These are phyloP conservation scores for Labeo rohita DNA, from an alignment of 2,113 vertebrate genomes.

Conservation along the genomic window DNA sequence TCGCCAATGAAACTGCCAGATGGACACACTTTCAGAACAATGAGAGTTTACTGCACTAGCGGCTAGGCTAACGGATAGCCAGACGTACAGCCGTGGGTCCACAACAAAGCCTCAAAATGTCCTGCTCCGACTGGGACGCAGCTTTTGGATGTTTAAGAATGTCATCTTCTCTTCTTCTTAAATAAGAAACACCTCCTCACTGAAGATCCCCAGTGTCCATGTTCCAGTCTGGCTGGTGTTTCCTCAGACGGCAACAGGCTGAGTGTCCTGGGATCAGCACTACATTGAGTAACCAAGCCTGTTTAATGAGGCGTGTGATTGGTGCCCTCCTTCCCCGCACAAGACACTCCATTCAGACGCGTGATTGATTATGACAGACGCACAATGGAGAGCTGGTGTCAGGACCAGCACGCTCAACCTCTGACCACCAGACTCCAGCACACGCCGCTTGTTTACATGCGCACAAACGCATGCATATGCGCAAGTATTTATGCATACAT, in stretches of 20 bases:
- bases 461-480: background rate
- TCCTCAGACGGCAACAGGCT: slow-evolving; percentile 72
- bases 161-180: background rate
- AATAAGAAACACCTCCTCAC: background rate
- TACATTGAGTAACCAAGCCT: slow-evolving; percentile 78
- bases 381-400: slow-evolving; percentile 76
- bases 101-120: background rate
- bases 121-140: background rate
- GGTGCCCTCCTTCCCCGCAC: slow-evolving; percentile 76
- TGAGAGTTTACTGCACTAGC: slow-evolving; percentile 38
- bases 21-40: slow-evolving; percentile 62
- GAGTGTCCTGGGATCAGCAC: slow-evolving; percentile 69
- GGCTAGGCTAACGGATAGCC: slow-evolving; percentile 26
- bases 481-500: background rate
- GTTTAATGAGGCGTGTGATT: slow-evolving; percentile 83
- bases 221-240: background rate
- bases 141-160: background rate
- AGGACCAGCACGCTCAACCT: slow-evolving; percentile 45
- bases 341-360: slow-evolving; percentile 72
- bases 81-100: background rate
- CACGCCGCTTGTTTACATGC: slow-evolving; percentile 19
- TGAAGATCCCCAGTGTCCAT: background rate
- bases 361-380: slow-evolving; percentile 81
- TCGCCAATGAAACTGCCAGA: slow-evolving; percentile 56
- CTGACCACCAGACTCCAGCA: background rate